These are phyloP conservation scores for Gandaritis pyraliata DNA, from an alignment of 2,888 invertebrate genomes.

Conservation along the genomic window DNA sequence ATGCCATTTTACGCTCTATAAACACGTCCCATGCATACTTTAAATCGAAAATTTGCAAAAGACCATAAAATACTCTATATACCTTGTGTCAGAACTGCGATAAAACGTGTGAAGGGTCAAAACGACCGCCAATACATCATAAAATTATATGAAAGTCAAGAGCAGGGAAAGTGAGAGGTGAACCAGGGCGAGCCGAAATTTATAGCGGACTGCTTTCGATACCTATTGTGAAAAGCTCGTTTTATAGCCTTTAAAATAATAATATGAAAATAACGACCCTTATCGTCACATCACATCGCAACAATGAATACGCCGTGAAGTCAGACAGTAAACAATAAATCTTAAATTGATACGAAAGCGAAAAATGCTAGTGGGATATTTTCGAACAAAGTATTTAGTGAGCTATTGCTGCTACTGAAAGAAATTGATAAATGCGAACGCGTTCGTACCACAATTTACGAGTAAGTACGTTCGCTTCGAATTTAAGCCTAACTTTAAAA, in stretches of 20 bases:
- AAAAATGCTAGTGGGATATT: slow-evolving; percentile 21
- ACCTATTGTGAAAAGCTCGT: slow-evolving; percentile 74
- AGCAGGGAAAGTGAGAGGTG: slow-evolving; percentile 79
- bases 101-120: slow-evolving; percentile 82
- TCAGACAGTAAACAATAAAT: slow-evolving; percentile 29
- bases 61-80: slow-evolving; percentile 48
- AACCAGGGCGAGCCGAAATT: slow-evolving; percentile 70
- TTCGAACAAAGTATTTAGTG: slow-evolving; percentile 26
- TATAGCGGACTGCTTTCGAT: slow-evolving; percentile 81
- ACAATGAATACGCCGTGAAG: slow-evolving; percentile 19
- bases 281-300: slow-evolving; percentile 49
- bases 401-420: slow-evolving; percentile 24
- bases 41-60: slow-evolving; percentile 64
- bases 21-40: slow-evolving; percentile 63
- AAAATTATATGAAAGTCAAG: slow-evolving; percentile 84
- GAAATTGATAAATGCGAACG: slow-evolving; percentile 29
- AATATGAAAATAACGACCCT: slow-evolving; percentile 66
- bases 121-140: slow-evolving; percentile 80
- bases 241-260: slow-evolving; percentile 74
- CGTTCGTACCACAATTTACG: slow-evolving; percentile 28
- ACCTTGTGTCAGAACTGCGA: slow-evolving; percentile 64
- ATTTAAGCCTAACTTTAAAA: slow-evolving; percentile 31
- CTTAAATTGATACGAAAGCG: slow-evolving; percentile 22
- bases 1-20: slow-evolving; percentile 57
- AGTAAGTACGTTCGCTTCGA: slow-evolving; percentile 20